Percentiles rank a stretch among this genome's conserved stretches.
Evolutionary conservation across 2,113 vertebrate genomes (phyloP).

Genomic region (Illadopsis cleaveri): DNA sequence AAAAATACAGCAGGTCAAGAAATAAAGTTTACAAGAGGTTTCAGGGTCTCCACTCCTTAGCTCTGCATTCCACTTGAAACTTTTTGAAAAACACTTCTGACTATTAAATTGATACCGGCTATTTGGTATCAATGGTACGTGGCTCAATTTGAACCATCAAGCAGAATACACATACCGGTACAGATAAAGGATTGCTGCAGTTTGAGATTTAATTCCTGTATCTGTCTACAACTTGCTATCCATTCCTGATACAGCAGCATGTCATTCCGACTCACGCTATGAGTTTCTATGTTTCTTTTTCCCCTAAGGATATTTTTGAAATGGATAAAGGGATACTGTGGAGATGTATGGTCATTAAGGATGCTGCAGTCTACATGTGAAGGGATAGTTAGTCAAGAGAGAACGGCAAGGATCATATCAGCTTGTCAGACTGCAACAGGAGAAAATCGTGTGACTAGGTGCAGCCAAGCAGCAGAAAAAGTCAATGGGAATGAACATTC

Average conservation of each 20-base stretch:
- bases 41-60: neutral
- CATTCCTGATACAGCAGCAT: neutral
- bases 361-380: neutral
- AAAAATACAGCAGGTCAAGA: neutral
- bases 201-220: neutral
- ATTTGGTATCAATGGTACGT: neutral
- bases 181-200: neutral
- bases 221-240: neutral
- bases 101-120: neutral
- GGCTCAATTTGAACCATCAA: neutral
- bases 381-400: neutral
- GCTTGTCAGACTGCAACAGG: neutral
- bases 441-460: neutral
- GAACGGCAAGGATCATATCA: neutral
- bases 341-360: neutral
- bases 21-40: neutral
- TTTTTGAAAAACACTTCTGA: neutral
- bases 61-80: neutral
- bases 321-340: neutral
- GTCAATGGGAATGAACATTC: neutral
- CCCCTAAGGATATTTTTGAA: neutral
- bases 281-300: neutral
- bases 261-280: neutral
- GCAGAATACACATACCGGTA: fast-evolving
- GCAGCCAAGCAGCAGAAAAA: neutral